Base-by-base conservation (phyloP, 2,113 vertebrate genomes). In the Alces alces region DNA sequence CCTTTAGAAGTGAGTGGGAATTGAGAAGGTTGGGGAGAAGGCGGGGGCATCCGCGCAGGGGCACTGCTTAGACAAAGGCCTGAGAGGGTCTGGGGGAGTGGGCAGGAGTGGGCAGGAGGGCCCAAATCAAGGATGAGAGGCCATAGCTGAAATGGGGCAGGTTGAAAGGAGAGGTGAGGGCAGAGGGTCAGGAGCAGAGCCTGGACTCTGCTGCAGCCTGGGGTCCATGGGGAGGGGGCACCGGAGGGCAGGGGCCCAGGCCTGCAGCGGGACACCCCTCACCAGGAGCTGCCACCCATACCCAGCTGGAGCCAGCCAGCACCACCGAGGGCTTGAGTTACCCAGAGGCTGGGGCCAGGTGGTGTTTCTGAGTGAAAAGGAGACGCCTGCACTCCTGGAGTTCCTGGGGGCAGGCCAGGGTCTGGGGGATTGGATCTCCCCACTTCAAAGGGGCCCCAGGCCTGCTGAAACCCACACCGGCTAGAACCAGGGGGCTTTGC, bases 371-470 rank as follows among this genome's bases (percentile, higher is more conserved):
- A 60, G 50, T 70, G 89, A 43, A 90, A 93, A 82, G 88, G 94
- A 78, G 55, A 57, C 7, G n/a, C 70, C 78, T 54, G 21, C 39
- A 0, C 70, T 33, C 54, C 73, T 55, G 25, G 95, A 87, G 60
- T 45, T 76, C 93, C 82, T 8, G 52, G 57, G 92, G 80, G 91
- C 89, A 5, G 54, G 45, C 27, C 1, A 6, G 91, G 60, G n/a
- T 89, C 92, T 30, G 19, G 60, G 28, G 66, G 33, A 89, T 96
- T 83, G 61, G 89, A 80, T 97, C 96, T 82, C 96, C 61, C 21
- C 1, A 82, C 97, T 97, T 98, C 98, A 98, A 96, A 98, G 92
- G 87, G 36, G 64, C 89, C 93, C 60, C 85, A 16, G 33, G 89
- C 64, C n/a, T 21, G 2, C 83, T 95, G 96, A 97, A 96, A 97